Evolutionary conservation across 30 jellyfish, hydroid and myxozoan species (phyloP).

Genomic region (Cassiopea andromeda): DNA sequence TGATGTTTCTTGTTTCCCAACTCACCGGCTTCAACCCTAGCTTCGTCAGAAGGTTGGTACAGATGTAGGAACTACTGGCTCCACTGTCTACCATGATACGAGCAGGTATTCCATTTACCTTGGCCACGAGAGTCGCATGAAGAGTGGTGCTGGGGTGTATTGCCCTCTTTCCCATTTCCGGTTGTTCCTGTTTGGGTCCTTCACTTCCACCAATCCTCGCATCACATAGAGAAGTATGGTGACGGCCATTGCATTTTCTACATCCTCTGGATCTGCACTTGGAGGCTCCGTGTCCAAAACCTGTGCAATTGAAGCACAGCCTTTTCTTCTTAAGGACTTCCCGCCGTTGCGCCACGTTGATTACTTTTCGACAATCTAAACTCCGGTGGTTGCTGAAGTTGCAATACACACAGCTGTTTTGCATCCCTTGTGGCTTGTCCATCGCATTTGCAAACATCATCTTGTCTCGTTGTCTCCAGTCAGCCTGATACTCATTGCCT

Average conservation of each 20-base stretch:
- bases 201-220: no score
- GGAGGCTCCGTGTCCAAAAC: conserved; percentile 71
- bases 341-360: conserved; percentile 38
- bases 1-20: conserved; percentile 23
- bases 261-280: conserved; percentile 60
- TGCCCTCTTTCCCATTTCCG: no score
- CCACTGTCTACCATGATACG: conserved; percentile 62
- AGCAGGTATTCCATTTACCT: conserved; percentile 51
- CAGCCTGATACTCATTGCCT: neutral
- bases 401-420: conserved; percentile 28
- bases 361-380: conserved; percentile 16
- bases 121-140: conserved; percentile 56
- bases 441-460: neutral
- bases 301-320: conserved; percentile 79
- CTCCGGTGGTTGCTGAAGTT: conserved; percentile 23
- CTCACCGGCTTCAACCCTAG: conserved; percentile 31
- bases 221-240: conserved; percentile 80
- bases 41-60: conserved; percentile 3
- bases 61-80: conserved; percentile 59
- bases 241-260: conserved; percentile 49
- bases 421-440: neutral
- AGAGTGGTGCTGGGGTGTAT: neutral
- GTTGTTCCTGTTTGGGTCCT: no score
- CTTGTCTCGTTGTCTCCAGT: conserved; percentile 21
- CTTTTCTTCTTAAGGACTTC: conserved; percentile 48